These are phyloP conservation scores for Bungarus multicinctus DNA, from an alignment of 2,113 vertebrate species.

Conservation along the genomic window DNA sequence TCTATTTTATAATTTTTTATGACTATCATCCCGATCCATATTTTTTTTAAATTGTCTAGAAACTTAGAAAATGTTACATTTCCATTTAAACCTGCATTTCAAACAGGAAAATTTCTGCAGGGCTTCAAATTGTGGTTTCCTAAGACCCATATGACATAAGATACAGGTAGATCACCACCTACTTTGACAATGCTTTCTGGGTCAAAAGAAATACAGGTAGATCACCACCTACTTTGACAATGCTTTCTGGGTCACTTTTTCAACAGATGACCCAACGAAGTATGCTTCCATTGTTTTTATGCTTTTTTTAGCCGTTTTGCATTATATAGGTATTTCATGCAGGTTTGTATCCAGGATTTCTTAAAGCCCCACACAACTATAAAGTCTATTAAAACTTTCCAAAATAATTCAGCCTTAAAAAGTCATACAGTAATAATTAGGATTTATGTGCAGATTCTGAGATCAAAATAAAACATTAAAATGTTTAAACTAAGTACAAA, in stretches of 20 bases:
- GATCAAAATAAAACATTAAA: conserved; percentile 26
- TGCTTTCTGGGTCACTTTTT: background rate
- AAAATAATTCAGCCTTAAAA: conserved; percentile 30
- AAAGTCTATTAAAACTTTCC: background rate
- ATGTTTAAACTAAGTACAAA: background rate
- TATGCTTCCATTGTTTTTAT: conserved; percentile 14
- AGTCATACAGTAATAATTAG: conserved; percentile 36
- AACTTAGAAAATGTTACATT: background rate
- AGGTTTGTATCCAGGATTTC: fast-evolving
- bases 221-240: background rate
- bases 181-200: background rate
- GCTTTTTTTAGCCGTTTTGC: background rate
- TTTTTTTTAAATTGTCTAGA: background rate
- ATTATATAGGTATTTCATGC: background rate
- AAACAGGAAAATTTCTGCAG: background rate
- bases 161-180: background rate
- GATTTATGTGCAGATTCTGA: conserved; percentile 32
- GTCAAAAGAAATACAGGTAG: too few relatives aligned
- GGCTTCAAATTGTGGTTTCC: background rate
- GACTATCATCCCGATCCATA: background rate
- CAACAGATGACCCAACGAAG: background rate
- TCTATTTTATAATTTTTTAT: background rate
- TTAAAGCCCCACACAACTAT: background rate
- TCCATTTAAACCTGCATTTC: background rate
- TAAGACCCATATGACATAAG: background rate